A percentile compares a stretch with the other conserved stretches of the same genome.
These are phyloP conservation scores for Formica aserva DNA, from an alignment of 2,888 invertebrate species.

Conservation along the genomic window DNA sequence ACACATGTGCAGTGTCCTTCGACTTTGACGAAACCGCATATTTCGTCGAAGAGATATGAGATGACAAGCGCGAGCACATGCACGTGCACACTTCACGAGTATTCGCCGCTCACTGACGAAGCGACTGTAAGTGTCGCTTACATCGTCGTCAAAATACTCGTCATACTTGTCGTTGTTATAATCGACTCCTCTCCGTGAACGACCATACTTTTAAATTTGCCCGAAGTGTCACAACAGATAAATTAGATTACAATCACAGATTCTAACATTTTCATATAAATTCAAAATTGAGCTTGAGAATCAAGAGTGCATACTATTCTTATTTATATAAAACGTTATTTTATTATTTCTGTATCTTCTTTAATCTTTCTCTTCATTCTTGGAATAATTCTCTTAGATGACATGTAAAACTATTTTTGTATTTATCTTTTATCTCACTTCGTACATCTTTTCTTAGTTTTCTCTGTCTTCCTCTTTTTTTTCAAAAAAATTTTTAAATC, in stretches of 20 bases:
- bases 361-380: neutral
- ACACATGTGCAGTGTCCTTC: neutral
- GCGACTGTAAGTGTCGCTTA: constrained; percentile 50
- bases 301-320: neutral
- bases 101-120: constrained; percentile 71
- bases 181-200: constrained; percentile 28
- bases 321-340: neutral
- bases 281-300: constrained; percentile 5
- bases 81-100: constrained; percentile 73
- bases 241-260: neutral
- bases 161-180: constrained; percentile 43
- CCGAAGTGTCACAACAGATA: neutral
- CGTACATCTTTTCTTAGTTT: neutral
- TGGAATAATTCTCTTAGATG: neutral
- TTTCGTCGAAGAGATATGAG: neutral
- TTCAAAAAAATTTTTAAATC: neutral
- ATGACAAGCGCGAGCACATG: constrained; percentile 71
- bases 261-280: neutral
- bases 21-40: neutral
- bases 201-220: neutral
- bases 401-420: neutral
- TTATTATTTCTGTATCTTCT: neutral
- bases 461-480: neutral
- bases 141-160: constrained; percentile 51
- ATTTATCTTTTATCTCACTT: neutral